A percentile compares a stretch with the other conserved stretches of the same genome.
Evolutionary conservation across 2,797 vertebrate species (phyloP).

Genomic region (Selene dorsalis): DNA sequence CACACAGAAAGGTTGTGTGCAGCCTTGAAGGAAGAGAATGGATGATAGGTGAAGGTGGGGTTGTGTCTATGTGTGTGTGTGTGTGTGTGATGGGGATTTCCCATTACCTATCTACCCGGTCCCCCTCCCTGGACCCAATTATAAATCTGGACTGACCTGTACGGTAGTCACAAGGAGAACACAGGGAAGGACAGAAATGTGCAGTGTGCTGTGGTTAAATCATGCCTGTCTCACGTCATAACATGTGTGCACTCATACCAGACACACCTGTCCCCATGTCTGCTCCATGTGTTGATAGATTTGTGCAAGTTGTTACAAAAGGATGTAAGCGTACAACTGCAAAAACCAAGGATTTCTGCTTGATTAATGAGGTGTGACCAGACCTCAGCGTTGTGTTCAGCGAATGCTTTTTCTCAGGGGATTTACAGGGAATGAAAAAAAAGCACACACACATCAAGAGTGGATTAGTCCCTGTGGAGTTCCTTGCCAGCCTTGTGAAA

Average conservation of each 20-base stretch:
- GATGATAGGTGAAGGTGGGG: conserved; percentile 57
- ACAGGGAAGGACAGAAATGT: conserved; percentile 46
- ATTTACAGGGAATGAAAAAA: conserved; percentile 47
- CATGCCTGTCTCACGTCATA: conserved; percentile 30
- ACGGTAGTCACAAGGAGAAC: conserved; percentile 50
- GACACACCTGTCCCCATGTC: conserved; percentile 18
- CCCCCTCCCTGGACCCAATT: conserved; percentile 71
- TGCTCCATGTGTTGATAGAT: conserved; percentile 58
- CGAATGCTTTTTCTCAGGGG: conserved; percentile 60
- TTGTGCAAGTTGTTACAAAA: conserved; percentile 61
- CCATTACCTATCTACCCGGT: conserved; percentile 44
- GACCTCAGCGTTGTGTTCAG: conserved; percentile 60
- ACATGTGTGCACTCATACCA: neutral
- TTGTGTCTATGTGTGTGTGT: conserved; percentile 6
- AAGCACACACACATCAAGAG: conserved; percentile 13
- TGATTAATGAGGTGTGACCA: conserved; percentile 77
- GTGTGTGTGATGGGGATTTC: conserved; percentile 15
- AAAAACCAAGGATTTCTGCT: conserved; percentile 62
- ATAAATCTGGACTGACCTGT: conserved; percentile 65
- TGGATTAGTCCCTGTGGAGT: conserved; percentile 53
- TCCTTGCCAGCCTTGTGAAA: conserved; percentile 54
- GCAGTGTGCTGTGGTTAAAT: conserved; percentile 64
- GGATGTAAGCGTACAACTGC: conserved; percentile 59
- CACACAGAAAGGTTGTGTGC: conserved; percentile 11
- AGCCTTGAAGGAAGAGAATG: conserved; percentile 53